Base-by-base conservation (phyloP, 1,140 invertebrate species). In the Holotrichia oblita region DNA sequence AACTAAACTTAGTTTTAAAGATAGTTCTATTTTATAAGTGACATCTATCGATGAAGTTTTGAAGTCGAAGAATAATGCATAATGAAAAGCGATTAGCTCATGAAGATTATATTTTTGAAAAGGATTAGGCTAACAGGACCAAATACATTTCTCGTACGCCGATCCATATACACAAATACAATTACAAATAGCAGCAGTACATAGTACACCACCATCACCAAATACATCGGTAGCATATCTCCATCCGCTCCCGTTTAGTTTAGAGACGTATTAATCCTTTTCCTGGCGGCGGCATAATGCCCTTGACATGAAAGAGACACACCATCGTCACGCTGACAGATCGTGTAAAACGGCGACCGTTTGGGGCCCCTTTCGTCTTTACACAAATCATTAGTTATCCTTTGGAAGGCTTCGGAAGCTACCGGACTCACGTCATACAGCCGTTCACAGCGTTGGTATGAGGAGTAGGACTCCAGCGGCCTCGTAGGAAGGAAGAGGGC, bases 281-380 rank as follows among this genome's bases (percentile, higher is more conserved):
- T 69, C 61, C 61, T 69, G 61, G 61, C 61, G 27, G 20, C 27
- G 61, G 61, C 61, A 69, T 69, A 69, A 69, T 69, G 61, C 61
- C 61, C 61, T 69, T 69, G 61, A 69, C 61, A 34, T 69, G 61
- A 69, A 69, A 69, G 61, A 69, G 61, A 69, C 61, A 69, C 61
- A 69, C 61, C 61, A 69, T 69, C 61, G 61, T 69, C 61, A 69
- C 61, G 27, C 61, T 69, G 61, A 69, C 61, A 69, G 61, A 69
- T 69, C 61, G 22, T 69, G 61, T 69, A 27, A 69, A 69, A 69
- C 61, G 61, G 61, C 20, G 61, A 34, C 61, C 61, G 22, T 22
- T 22, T 20, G 48, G 17, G 48, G 48, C 14, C 48, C 48, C 27
- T 20, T 34, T 24, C 61, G 61, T 69, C 61, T 69, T 69, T 69